These are phyloP conservation scores for Lordiphosa fenestrarum DNA, from an alignment of 2,888 invertebrate species.

Conservation along the genomic window DNA sequence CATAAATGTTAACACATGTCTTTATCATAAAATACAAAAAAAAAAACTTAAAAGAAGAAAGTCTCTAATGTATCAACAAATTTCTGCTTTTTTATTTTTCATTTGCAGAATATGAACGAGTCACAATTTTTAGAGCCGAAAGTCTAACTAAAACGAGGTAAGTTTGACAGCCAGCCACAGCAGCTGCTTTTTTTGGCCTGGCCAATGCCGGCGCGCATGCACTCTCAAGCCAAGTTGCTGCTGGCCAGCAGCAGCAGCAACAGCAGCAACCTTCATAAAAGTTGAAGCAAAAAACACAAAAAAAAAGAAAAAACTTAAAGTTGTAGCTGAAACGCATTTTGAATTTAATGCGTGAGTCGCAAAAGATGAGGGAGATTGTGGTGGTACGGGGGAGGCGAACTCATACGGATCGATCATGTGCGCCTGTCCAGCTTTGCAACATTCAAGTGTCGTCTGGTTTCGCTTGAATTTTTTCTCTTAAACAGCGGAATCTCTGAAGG, in stretches of 20 bases:
- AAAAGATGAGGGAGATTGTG: neutral
- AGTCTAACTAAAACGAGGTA: conserved; percentile 53
- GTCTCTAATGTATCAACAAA: conserved; percentile 1
- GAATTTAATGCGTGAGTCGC: conserved; percentile 67
- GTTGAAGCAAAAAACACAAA: conserved; percentile 10
- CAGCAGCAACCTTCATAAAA: conserved; percentile 54
- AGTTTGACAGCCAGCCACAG: conserved; percentile 20
- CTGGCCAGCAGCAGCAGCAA: conserved; percentile 20
- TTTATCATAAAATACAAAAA: conserved; percentile 42
- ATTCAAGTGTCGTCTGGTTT: conserved; percentile 74
- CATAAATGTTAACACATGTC: conserved; percentile 52
- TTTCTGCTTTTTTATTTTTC: neutral
- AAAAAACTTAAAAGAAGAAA: conserved; percentile 10
- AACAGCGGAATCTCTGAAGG: conserved; percentile 1
- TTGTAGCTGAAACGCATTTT: conserved; percentile 64
- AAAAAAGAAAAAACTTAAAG: conserved; percentile 13
- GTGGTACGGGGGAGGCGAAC: conserved; percentile 26
- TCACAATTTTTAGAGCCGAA: conserved; percentile 22
- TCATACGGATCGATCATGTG: conserved; percentile 73
- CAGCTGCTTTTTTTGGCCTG: conserved; percentile 45
- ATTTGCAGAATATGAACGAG: conserved; percentile 57
- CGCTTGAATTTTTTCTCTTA: conserved; percentile 41
- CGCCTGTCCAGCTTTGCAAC: conserved; percentile 72
- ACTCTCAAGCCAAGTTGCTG: conserved; percentile 16
- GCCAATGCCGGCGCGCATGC: conserved; percentile 32